Evolutionary conservation across 2,888 invertebrate species (phyloP), one percentile per base, ranked within the genome.

Genomic region (Alcis repandata): DNA sequence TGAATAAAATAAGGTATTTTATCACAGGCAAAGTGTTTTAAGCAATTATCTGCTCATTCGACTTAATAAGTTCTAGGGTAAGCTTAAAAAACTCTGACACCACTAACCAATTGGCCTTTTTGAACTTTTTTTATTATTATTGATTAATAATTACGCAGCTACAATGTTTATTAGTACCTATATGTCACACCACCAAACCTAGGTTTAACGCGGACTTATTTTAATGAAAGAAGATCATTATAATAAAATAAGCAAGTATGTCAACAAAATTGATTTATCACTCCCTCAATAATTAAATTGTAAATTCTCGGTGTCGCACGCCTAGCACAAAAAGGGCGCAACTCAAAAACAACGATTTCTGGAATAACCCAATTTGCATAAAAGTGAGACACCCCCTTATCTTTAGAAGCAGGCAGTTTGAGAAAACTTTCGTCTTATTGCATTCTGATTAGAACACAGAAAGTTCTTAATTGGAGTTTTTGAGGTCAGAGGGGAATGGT

Each of bases 401-500:
- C 92, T 90, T 74, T 71, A 68, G 75, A 75, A 78, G 79, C 92
- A 91, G 91, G 80, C 90, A 88, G 82, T 91, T 91, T 88, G 82
- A 82, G 88, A 88, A 91, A 92, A 92, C 90, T 91, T 88, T 64
- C 83, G 88, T 87, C 85, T 88, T 86, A 88, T 88, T 89, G 85
- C 86, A 83, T 88, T 91, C 86, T 86, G 84, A 90, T 90, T 89
- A 88, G 85, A 84, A 63, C 49, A 68, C 43, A 36, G 67, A 59
- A 59, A 67, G 65, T 56, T 60, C 17, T 27, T 86, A 85, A 87
- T 88, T 88, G 79, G 78, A 77, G 77, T 84, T 87, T 83, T 84
- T 78, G 77, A 84, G 86, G 87, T 86, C 82, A 85, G 75, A 72
- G 73, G 80, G 79, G 77, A 74, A 73, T 59, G 57, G 70, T 75